Percentiles rank a stretch among this genome's conserved stretches.
Evolutionary conservation across 2,888 invertebrate species (phyloP).

Genomic region (Ochropleura plecta): DNA sequence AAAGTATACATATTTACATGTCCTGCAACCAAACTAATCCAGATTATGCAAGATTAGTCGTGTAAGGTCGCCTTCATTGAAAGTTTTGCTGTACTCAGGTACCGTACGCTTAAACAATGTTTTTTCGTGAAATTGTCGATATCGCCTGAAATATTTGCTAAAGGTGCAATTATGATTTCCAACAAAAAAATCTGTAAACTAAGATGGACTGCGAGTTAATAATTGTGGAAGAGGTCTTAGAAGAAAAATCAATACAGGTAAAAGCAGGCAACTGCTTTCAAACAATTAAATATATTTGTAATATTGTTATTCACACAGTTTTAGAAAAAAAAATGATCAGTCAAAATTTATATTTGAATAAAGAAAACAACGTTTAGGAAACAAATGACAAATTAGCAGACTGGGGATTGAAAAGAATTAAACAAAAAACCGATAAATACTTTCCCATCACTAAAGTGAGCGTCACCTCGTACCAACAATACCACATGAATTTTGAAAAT

Average conservation of each 20-base stretch:
- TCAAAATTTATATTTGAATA: conserved; percentile 1
- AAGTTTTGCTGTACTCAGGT: background rate
- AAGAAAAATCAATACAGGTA: conserved; percentile 29
- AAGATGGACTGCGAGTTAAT: background rate
- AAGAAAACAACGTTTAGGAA: conserved; percentile 24
- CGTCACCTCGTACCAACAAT: conserved; percentile 76
- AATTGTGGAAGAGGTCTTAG: background rate
- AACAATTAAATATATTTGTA: background rate
- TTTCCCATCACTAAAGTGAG: conserved; percentile 65
- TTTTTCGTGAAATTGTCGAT: conserved; percentile 38
- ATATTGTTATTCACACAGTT: background rate
- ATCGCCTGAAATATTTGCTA: background rate
- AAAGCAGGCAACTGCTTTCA: background rate
- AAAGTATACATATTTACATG: too few relatives aligned
- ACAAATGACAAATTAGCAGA: conserved; percentile 20
- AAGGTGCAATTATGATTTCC: background rate
- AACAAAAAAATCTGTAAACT: background rate
- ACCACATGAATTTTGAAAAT: conserved; percentile 24
- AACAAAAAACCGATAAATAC: conserved; percentile 34
- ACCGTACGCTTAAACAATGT: conserved; percentile 1
- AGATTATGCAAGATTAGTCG: background rate
- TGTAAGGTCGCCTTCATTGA: background rate
- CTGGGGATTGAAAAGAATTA: background rate
- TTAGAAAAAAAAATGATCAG: background rate
- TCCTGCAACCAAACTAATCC: background rate